Base-by-base conservation (phyloP, 1,140 invertebrate species). In the Penaeus indicus region DNA sequence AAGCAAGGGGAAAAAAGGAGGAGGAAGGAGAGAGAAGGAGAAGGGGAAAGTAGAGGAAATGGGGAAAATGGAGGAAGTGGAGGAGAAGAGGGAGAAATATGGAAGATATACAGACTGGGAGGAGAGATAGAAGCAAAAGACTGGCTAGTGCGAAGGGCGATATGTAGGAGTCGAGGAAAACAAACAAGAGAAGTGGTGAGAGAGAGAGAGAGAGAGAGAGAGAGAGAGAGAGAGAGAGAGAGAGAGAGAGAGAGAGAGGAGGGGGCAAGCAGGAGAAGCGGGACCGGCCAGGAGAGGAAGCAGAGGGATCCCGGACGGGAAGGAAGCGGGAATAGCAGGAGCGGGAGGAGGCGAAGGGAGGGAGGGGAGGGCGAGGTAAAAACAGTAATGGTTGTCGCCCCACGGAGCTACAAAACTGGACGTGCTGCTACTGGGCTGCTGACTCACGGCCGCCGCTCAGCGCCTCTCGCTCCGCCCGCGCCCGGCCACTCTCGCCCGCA, bases 331-430 rank as follows among this genome's bases (percentile, higher is more conserved):
- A 19, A 54, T 2, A 54, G 54, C 22, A n/a, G 25, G 21, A 22
- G 21, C n/a, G 19, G 21, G 78, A 80, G 25, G 54, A 54, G 60
- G 42, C 38, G 22, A 27, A 22, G 25, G 75, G 19, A 47, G 63
- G 80, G 38, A 25, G 38, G 32, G 61, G 80, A 62, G 63, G 60
- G 19, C 60, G 80, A 62, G 80, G 60, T 82, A 82, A 63, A 25
- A 82, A 63, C 61, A 82, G 80, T 62, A 62, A 63, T 82, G 27
- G 54, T 62, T 62, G 54, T 32, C 38, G 63, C 38, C 62, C 64
- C n/a, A 16, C 18, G 47, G 18, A n/a, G 27, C 64, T 69, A 69
- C 38, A 69, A 67, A 42, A 67, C 80, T 82, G 80, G 54, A 32
- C 61, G 54, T 16, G 61, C 60, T 63, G 80, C 61, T 19, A 25